Evolutionary conservation across 2,113 vertebrate genomes (phyloP).

Genomic region (Pterocles burchelli): DNA sequence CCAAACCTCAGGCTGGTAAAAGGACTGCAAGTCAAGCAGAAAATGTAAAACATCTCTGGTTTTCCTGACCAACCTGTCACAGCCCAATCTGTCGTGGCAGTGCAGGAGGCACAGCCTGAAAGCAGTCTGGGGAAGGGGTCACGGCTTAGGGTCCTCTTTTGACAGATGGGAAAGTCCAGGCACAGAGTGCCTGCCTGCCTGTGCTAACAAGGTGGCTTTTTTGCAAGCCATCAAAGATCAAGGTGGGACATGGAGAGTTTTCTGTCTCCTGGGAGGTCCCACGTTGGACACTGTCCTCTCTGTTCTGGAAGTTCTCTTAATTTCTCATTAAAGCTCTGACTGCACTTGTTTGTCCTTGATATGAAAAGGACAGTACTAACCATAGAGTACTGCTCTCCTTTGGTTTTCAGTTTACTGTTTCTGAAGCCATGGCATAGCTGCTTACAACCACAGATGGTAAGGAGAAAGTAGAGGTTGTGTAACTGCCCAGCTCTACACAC

Average conservation of each 20-base stretch:
- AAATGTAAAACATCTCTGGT: conserved; percentile 20
- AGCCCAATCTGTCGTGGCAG: conserved; percentile 36
- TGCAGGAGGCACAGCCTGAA: neutral
- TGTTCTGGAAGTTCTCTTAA: neutral
- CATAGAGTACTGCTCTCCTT: fast-evolving
- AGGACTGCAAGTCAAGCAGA: conserved; percentile 42
- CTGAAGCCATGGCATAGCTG: neutral
- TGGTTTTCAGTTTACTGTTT: neutral
- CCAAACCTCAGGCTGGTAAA: neutral
- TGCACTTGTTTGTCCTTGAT: neutral
- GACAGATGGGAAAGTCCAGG: conserved; percentile 25
- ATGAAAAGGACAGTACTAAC: neutral
- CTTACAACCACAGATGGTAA: neutral
- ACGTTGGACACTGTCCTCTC: neutral
- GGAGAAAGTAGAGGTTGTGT: neutral
- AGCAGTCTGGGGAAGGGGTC: neutral
- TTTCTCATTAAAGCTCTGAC: neutral
- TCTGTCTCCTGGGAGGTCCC: neutral
- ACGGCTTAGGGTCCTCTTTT: neutral
- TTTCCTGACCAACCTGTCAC: conserved; percentile 16
- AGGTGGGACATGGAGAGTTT: neutral
- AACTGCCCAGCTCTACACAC: fast-evolving
- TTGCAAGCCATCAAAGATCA: neutral
- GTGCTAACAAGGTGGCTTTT: neutral
- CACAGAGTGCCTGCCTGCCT: neutral